phyloP scores from a whole-genome alignment of 2,797 vertebrate genomes.

The Bradypodion pumilum region DNA sequence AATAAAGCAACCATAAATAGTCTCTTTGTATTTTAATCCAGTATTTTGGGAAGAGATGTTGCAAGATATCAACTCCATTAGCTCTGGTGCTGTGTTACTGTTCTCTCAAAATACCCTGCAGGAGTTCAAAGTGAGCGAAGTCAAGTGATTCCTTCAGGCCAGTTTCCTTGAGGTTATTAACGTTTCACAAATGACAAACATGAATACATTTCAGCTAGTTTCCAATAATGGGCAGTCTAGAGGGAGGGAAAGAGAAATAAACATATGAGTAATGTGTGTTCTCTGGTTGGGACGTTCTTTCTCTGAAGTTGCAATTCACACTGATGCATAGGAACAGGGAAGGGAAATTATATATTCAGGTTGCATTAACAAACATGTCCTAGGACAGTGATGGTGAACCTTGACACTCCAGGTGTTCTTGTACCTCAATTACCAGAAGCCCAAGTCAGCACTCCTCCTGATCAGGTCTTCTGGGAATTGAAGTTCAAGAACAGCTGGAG shows the following conservation, averaged over 20 bases:
- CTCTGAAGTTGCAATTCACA: not conserved
- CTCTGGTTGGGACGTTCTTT: not conserved
- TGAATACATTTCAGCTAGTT: constrained; percentile 45
- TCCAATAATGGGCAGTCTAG: constrained; percentile 62
- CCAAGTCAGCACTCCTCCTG: too few relatives aligned
- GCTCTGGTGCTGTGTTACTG: constrained; percentile 14
- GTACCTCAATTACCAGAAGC: too few relatives aligned
- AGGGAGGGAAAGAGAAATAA: constrained; percentile 43
- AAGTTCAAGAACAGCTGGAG: too few relatives aligned
- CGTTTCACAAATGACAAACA: constrained; percentile 67
- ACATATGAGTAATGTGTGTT: not conserved
- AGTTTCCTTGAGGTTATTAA: constrained; percentile 69
- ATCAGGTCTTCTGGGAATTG: too few relatives aligned
- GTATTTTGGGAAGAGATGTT: constrained; percentile 29
- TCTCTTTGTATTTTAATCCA: constrained; percentile 33
- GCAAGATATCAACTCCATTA: constrained; percentile 26
- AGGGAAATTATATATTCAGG: not conserved
- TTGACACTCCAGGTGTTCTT: too few relatives aligned
- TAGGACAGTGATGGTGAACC: too few relatives aligned
- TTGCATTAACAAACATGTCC: not conserved
- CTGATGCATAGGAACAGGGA: not conserved
- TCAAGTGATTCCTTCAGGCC: constrained; percentile 69
- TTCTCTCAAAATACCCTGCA: constrained; percentile 42
- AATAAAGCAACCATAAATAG: constrained; percentile 36
- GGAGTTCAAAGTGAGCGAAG: constrained; percentile 49